Evolutionary conservation across 1,140 invertebrate species (phyloP), one percentile per base, ranked within the genome.

Genomic region (Lethrus apterus): DNA sequence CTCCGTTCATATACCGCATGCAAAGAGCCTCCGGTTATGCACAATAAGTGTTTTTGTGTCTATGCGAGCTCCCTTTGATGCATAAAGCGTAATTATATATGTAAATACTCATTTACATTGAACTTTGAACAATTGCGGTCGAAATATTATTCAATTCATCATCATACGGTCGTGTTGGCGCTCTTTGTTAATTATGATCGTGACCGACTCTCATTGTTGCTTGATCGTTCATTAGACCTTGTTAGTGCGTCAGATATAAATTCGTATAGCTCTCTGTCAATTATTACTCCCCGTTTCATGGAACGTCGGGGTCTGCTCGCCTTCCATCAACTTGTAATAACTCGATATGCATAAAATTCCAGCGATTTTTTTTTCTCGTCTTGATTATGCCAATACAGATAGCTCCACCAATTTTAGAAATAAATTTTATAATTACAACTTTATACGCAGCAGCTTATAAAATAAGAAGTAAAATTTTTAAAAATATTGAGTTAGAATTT

Each of bases 101-200:
- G 57, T 41, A 57, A 57, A 59, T 57, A 35, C 44, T 48, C 36
- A 55, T 52, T 59, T 57, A 44, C 55, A 52, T 50, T 52, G 55
- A 59, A 59, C 55, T 55, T 57, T 53, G 55, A 57, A 57, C 55
- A 57, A 59, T 57, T 51, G 55, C 44, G 50, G 46, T 34, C 47
- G 54, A 57, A 54, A 59, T 55, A 55, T 53, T 38, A 55, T 55
- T 57, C 44, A 44, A 51, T 53, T 43, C 46, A 38, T n/a, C 19
- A 26, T 24, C 21, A 15, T 29, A 29, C 31, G 31, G 31, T 7
- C 14, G 43, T n/a, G n/a, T n/a, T n/a, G n/a, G n/a, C n/a, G 11
- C 40, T 31, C 46, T 52, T 48, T 52, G 46, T 45, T 48, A 50
- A 48, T 49, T 50, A 46, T 34, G 35, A 46, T n/a, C 42, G 23